phyloP scores from a whole-genome alignment of 2,113 vertebrate species.

The Phylloscopus whistleri region DNA sequence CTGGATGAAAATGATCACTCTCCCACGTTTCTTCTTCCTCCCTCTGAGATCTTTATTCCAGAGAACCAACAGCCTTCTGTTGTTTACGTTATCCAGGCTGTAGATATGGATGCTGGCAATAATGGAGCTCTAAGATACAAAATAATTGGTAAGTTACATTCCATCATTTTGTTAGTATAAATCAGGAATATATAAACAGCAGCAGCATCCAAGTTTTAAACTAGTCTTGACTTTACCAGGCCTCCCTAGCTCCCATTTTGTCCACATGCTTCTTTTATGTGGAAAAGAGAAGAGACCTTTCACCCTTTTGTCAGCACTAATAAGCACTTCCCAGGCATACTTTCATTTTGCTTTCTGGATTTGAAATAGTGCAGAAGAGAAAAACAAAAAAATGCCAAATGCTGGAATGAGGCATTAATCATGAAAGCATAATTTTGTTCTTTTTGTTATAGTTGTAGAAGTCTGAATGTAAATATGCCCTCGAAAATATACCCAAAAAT shows the following conservation, averaged over 20 bases:
- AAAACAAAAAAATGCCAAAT: not conserved
- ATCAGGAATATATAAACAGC: not conserved
- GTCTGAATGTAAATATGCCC: not conserved
- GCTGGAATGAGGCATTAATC: not conserved
- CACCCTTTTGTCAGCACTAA: not conserved
- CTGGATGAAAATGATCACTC: slow-evolving; percentile 89
- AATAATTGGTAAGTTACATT: slow-evolving; percentile 76
- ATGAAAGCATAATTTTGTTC: not conserved
- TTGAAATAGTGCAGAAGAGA: not conserved
- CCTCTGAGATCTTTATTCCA: slow-evolving; percentile 74
- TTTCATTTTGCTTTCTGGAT: not conserved
- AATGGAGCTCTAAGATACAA: slow-evolving; percentile 82
- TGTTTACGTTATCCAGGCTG: slow-evolving; percentile 73
- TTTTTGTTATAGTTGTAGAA: not conserved
- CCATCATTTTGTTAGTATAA: not conserved
- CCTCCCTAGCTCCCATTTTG: not conserved
- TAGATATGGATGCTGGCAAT: slow-evolving; percentile 79
- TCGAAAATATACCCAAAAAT: not conserved
- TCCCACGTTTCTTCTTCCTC: slow-evolving; percentile 76
- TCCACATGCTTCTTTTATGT: not conserved
- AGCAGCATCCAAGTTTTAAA: not conserved
- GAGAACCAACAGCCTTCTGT: slow-evolving; percentile 85
- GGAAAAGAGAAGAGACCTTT: not conserved
- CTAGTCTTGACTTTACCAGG: not conserved
- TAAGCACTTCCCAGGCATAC: not conserved